Conservation (phyloP, 1,140 invertebrate genomes). For the Cryptotermes secundus region DNA sequence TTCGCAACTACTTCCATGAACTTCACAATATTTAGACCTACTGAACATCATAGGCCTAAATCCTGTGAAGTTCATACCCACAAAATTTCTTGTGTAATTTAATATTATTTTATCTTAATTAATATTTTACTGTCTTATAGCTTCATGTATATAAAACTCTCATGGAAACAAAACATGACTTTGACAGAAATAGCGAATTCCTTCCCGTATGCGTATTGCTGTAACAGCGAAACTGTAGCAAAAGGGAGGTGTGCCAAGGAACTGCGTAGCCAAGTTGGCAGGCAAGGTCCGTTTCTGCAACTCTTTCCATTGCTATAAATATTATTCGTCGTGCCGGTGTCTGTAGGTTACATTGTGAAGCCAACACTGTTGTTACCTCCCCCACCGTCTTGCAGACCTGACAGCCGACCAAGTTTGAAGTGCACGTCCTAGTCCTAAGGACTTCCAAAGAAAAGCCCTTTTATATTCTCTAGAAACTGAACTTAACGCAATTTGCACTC, state of each 20-base stretch:
- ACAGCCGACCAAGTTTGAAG: background rate
- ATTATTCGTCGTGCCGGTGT: background rate
- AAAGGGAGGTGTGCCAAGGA: background rate
- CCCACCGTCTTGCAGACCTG: background rate
- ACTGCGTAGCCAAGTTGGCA: background rate
- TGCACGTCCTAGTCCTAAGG: background rate
- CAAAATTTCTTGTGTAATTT: too few species aligned
- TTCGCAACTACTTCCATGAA: too few species aligned
- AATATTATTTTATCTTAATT: too few species aligned
- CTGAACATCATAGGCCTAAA: too few species aligned
- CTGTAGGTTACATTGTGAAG: background rate
- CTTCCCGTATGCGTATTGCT: background rate
- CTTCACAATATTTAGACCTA: too few species aligned
- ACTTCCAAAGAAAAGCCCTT: too few species aligned
- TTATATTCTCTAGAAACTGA: too few species aligned
- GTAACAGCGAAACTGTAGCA: background rate
- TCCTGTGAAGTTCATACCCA: too few species aligned
- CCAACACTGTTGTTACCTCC: background rate
- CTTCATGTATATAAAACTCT: too few species aligned
- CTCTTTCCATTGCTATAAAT: background rate
- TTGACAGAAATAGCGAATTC: slow-evolving; percentile 1
- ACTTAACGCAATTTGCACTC: too few species aligned
- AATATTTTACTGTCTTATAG: too few species aligned
- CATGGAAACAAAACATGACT: background rate
- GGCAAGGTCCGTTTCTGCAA: background rate